Percentiles rank a stretch among this genome's conserved stretches.
These are phyloP conservation scores for Condylura cristata DNA, from an alignment of 2,113 vertebrate species.

Conservation along the genomic window DNA sequence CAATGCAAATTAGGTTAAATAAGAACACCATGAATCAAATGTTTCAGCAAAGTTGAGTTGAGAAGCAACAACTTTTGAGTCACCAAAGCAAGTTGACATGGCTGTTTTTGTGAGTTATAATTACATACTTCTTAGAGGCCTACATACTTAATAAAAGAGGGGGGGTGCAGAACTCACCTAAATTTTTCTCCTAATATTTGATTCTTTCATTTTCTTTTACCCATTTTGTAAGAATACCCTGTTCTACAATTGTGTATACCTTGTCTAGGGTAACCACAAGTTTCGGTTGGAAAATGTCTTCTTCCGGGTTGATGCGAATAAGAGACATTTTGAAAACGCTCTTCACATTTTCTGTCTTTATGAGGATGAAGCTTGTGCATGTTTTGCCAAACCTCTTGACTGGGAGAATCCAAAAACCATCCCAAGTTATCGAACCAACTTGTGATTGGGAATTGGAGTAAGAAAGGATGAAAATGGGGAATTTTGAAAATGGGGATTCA, in stretches of 20 bases:
- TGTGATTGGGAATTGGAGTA: not conserved
- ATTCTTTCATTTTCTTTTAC: not conserved
- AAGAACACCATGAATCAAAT: conserved; percentile 80
- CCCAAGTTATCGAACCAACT: not conserved
- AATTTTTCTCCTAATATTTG: not conserved
- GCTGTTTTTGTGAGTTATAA: conserved; percentile 61
- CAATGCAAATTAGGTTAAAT: conserved; percentile 83
- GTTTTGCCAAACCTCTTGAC: not conserved
- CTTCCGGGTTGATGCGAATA: not conserved
- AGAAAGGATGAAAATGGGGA: not conserved
- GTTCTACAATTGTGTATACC: not conserved
- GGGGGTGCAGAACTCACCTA: not conserved
- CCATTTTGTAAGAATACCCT: not conserved
- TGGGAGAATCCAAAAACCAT: not conserved
- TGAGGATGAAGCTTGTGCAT: not conserved
- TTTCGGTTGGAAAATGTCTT: not conserved
- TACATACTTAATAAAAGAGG: not conserved
- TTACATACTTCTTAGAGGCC: conserved; percentile 22
- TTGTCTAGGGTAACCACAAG: not conserved
- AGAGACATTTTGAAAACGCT: not conserved
- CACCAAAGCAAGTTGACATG: conserved; percentile 41
- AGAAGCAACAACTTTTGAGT: conserved; percentile 75
- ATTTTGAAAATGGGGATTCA: not conserved
- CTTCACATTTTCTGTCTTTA: not conserved
- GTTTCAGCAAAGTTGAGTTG: conserved; percentile 79